phyloP scores from a whole-genome alignment of 2,888 invertebrate genomes.

The Tinea trinotella region DNA sequence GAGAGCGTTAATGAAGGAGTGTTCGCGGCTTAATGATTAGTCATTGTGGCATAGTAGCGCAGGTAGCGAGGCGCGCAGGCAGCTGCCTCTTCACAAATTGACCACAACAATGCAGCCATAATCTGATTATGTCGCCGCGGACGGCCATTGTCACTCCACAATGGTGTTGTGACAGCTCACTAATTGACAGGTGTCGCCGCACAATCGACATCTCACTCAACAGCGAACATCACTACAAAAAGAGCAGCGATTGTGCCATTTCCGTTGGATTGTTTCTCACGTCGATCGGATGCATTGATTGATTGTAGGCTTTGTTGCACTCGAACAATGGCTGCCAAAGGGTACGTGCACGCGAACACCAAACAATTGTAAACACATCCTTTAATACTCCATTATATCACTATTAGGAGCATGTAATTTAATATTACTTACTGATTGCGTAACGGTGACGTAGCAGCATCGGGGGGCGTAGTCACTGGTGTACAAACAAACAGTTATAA shows the following conservation, averaged over 20 bases:
- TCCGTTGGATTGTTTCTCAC: neutral
- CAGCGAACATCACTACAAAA: neutral
- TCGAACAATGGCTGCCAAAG: neutral
- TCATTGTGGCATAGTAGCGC: neutral
- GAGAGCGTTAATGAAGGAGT: neutral
- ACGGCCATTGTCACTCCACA: constrained; percentile 24
- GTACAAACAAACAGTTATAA: too few species aligned
- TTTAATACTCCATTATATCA: too few species aligned
- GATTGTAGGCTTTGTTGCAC: neutral
- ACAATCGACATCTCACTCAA: constrained; percentile 15
- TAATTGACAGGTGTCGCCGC: constrained; percentile 42
- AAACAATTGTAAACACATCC: too few species aligned
- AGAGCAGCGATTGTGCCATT: neutral
- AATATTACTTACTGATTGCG: too few species aligned
- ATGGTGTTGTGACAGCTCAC: constrained; percentile 35
- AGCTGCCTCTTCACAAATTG: constrained; percentile 8
- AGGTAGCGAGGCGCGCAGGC: neutral
- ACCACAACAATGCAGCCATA: constrained; percentile 7
- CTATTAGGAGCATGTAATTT: too few species aligned
- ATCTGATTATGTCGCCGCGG: neutral
- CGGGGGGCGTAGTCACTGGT: too few species aligned
- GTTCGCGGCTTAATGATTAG: too few species aligned
- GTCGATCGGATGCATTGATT: neutral
- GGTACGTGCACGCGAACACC: neutral
- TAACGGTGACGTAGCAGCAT: too few species aligned